phyloP scores from a whole-genome alignment of 2,113 vertebrate genomes.

The Macheiramphus alcinus region DNA sequence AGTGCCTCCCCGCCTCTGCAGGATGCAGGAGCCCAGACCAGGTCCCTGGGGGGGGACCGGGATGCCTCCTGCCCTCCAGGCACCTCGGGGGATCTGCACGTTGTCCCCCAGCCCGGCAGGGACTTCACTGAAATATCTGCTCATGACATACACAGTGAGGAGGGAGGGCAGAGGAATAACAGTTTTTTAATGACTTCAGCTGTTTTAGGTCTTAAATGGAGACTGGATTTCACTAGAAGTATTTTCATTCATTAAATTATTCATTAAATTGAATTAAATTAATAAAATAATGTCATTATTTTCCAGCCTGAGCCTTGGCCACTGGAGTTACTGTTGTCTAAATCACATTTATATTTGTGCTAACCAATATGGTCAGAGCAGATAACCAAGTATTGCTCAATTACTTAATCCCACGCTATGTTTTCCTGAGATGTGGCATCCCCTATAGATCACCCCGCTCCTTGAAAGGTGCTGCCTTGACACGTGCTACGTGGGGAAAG shows the following conservation, averaged over 20 bases:
- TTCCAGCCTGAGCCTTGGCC: background rate
- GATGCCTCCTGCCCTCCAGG: background rate
- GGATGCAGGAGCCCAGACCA: background rate
- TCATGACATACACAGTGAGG: background rate
- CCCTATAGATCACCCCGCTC: background rate
- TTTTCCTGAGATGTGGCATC: background rate
- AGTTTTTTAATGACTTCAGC: background rate
- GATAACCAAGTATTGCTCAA: background rate
- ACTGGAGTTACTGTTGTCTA: background rate
- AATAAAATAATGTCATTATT: background rate
- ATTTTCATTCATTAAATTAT: background rate
- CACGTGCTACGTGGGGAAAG: rapidly evolving
- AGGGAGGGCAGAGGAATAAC: background rate
- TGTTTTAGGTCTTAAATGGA: background rate
- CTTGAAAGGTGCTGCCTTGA: background rate
- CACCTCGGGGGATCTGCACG: rapidly evolving
- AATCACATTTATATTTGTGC: background rate
- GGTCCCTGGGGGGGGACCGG: rapidly evolving
- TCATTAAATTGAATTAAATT: background rate
- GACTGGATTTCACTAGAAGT: background rate
- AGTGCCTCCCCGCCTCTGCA: rapidly evolving
- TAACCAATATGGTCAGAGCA: background rate
- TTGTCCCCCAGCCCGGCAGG: rapidly evolving
- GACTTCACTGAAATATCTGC: background rate
- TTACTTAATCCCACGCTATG: background rate